Percentiles rank a stretch among this genome's conserved stretches.
These are phyloP conservation scores for Poecile atricapillus DNA, from an alignment of 2,113 vertebrate species.

Conservation along the genomic window DNA sequence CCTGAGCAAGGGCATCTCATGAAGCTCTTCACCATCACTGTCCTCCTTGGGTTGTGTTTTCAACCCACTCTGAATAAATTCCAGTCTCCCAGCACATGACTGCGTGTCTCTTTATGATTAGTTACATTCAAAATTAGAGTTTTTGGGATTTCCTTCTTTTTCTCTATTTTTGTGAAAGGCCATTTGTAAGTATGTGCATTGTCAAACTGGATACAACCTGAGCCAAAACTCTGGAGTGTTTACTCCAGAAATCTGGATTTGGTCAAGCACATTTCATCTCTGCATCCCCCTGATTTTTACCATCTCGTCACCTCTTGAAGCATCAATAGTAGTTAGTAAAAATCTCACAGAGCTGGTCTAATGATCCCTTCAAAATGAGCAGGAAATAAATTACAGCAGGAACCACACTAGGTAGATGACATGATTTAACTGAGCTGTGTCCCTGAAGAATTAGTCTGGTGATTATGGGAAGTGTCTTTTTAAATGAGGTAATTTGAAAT, in stretches of 20 bases:
- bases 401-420: background rate
- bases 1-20: background rate
- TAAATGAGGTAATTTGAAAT: conserved; percentile 14
- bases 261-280: background rate
- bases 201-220: background rate
- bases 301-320: background rate
- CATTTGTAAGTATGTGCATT: background rate
- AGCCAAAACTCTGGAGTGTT: background rate
- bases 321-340: background rate
- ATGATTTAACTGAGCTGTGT: background rate
- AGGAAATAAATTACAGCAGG: background rate
- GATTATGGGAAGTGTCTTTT: background rate
- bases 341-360: background rate
- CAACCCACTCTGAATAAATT: background rate
- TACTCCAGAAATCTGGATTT: background rate
- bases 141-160: background rate
- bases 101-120: background rate
- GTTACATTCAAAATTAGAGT: background rate
- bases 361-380: background rate
- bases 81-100: background rate
- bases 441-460: background rate
- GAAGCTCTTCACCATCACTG: background rate
- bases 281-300: background rate
- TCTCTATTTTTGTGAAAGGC: background rate
- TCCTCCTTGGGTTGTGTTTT: background rate